These are phyloP conservation scores for Drosophila nr. medialis DNA, from an alignment of 2,888 invertebrate genomes.

Conservation along the genomic window DNA sequence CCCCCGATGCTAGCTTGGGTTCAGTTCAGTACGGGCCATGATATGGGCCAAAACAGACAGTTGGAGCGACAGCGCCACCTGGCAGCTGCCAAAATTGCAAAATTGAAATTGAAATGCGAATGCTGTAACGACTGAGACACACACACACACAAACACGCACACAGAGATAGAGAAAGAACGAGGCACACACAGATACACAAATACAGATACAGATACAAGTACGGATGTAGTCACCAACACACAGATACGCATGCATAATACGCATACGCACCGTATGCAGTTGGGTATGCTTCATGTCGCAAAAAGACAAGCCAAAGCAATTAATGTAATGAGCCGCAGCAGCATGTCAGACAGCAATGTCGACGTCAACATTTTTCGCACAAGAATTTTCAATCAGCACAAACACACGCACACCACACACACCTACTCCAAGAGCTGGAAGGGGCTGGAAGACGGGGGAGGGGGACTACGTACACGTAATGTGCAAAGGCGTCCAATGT, in stretches of 20 bases:
- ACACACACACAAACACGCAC: constrained; percentile 3
- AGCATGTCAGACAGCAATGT: constrained; percentile 69
- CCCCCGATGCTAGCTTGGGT: constrained; percentile 14
- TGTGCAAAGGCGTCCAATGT: constrained; percentile 77
- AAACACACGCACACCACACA: constrained; percentile 56
- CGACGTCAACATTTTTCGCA: constrained; percentile 80
- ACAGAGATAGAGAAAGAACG: background rate
- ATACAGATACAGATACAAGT: background rate
- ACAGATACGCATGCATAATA: constrained; percentile 72
- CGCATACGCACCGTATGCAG: constrained; percentile 72
- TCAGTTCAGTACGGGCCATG: constrained; percentile 44
- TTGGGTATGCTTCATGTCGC: constrained; percentile 36
- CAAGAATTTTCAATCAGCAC: constrained; percentile 78
- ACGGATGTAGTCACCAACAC: background rate
- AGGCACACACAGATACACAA: background rate
- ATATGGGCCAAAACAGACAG: constrained; percentile 69
- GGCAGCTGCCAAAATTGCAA: constrained; percentile 82
- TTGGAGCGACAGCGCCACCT: constrained; percentile 81
- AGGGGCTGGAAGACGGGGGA: constrained; percentile 3
- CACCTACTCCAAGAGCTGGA: constrained; percentile 7
- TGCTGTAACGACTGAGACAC: constrained; percentile 58
- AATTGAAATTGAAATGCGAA: constrained; percentile 82
- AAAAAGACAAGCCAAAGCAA: constrained; percentile 78
- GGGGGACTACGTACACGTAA: constrained; percentile 43
- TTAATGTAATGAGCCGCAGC: constrained; percentile 80